phyloP scores from a whole-genome alignment of 2,797 vertebrate species.

The Sternotherus odoratus region DNA sequence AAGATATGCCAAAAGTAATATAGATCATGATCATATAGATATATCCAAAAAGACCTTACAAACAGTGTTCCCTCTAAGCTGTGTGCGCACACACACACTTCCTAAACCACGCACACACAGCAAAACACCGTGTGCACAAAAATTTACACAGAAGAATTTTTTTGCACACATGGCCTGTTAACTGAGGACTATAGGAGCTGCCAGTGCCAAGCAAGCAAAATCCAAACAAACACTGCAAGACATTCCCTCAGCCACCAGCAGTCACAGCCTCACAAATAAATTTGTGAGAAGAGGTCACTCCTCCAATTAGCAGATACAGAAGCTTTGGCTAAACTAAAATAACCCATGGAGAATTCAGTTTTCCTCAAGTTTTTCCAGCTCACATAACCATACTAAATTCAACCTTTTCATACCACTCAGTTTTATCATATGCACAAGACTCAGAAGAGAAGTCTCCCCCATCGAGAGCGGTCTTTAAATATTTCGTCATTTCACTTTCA shows the following conservation, averaged over 20 bases:
- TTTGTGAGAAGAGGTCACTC: neutral
- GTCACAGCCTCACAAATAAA: slow-evolving; percentile 23
- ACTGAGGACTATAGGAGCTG: too few relatives aligned
- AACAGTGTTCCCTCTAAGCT: too few relatives aligned
- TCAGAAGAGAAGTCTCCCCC: neutral
- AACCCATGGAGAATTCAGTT: slow-evolving; percentile 10
- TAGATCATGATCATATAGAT: neutral
- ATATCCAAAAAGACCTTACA: neutral
- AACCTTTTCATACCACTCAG: neutral
- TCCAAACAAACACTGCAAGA: fast-evolving
- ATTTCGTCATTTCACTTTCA: neutral
- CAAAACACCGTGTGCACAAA: too few relatives aligned
- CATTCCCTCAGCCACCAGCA: neutral
- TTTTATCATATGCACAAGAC: neutral
- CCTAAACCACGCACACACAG: too few relatives aligned
- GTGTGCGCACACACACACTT: too few relatives aligned
- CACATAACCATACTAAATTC: neutral
- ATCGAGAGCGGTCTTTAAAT: slow-evolving; percentile 2
- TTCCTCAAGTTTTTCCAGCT: slow-evolving; percentile 22
- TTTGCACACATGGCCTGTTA: too few relatives aligned
- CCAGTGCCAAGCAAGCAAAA: neutral
- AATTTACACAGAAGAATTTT: too few relatives aligned
- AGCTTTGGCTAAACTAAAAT: slow-evolving; percentile 36
- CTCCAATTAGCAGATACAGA: slow-evolving; percentile 21
- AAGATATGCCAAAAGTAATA: neutral